Evolutionary conservation across 2,113 vertebrate species (phyloP).

Genomic region (Phylloscopus trochiloides): DNA sequence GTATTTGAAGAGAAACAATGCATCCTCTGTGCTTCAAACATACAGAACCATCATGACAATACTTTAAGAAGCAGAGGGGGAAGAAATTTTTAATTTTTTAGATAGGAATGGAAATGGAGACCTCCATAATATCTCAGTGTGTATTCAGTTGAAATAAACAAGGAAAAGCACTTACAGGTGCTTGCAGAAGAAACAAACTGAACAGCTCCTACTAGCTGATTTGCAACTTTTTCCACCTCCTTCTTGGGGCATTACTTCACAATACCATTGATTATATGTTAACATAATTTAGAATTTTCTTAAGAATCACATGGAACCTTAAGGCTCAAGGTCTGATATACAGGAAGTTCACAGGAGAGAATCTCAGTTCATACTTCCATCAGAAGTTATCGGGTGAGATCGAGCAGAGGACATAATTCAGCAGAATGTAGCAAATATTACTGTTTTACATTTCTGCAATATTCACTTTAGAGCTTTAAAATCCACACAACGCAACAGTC

Average conservation of each 20-base stretch:
- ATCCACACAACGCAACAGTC: background rate
- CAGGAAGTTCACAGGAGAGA: background rate
- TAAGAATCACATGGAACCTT: background rate
- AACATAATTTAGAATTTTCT: background rate
- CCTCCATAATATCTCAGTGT: background rate
- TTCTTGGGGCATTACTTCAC: background rate
- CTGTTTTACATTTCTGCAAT: background rate
- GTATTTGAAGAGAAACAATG: accelerated
- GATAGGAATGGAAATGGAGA: background rate
- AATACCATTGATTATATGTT: background rate
- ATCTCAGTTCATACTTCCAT: background rate
- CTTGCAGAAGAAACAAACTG: background rate
- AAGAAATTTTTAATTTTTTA: background rate
- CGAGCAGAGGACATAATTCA: background rate
- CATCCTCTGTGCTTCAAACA: background rate
- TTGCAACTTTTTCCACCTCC: background rate
- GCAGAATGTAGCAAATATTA: background rate
- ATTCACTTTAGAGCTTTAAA: background rate
- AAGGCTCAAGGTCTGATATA: background rate
- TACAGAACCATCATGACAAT: background rate
- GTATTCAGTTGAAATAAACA: background rate
- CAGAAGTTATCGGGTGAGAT: background rate
- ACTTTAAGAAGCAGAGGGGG: background rate
- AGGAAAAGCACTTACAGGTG: background rate
- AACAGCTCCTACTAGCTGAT: background rate